Evolutionary conservation across 2,888 invertebrate species (phyloP).

Genomic region (Capitulum mitella): DNA sequence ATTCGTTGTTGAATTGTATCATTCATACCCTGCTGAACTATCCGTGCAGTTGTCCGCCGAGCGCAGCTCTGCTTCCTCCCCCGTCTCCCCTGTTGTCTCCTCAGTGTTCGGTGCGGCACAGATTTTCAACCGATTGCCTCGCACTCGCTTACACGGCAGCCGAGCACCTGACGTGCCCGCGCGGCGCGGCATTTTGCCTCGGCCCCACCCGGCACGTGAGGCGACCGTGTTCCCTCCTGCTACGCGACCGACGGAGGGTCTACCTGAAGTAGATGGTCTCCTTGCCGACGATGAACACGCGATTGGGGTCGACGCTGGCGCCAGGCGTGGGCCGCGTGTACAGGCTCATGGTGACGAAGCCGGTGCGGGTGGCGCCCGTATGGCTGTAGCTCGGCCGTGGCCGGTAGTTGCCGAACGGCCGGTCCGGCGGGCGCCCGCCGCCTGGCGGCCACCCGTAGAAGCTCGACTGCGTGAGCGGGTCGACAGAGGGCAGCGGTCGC

Average conservation of each 20-base stretch:
- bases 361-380: background rate
- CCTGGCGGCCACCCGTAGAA: background rate
- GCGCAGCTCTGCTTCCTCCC: no score
- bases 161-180: no score
- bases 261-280: conserved; percentile 2
- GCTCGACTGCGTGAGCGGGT: background rate
- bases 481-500: background rate
- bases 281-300: conserved; percentile 4
- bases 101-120: no score
- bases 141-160: no score
- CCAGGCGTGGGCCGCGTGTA: background rate
- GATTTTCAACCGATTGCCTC: no score
- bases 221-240: background rate
- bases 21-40: no score
- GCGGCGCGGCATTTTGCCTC: no score
- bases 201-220: background rate
- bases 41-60: no score
- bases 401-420: background rate
- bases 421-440: background rate
- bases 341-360: background rate
- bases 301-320: background rate
- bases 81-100: no score
- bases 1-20: no score
- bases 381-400: background rate
- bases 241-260: no score